A percentile compares a stretch with the other conserved stretches of the same genome.
Conservation (phyloP, 2,113 vertebrate species). For the Menidia beryllina region DNA sequence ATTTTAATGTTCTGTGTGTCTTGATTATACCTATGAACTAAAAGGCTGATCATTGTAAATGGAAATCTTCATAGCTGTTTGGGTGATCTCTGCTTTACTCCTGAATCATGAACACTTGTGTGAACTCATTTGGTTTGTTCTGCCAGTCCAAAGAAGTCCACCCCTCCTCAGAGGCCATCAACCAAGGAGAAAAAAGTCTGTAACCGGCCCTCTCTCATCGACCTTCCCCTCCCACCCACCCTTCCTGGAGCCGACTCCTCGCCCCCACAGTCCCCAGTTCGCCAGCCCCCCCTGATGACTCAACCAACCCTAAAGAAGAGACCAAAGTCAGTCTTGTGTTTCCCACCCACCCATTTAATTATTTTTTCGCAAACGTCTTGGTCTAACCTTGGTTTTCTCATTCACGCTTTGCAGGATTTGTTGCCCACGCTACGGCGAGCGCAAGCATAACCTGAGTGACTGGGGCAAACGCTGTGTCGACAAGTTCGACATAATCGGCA, state of each 20-base stretch:
- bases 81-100: too few relatives aligned
- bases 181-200: slow-evolving; percentile 93
- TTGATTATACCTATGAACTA: neutral
- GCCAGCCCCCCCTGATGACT: slow-evolving; percentile 87
- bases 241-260: slow-evolving; percentile 90
- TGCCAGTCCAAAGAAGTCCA: slow-evolving; percentile 90
- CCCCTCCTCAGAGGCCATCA: slow-evolving; percentile 85
- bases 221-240: slow-evolving; percentile 94
- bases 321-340: slow-evolving; percentile 92
- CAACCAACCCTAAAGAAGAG: slow-evolving; percentile 93
- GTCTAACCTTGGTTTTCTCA: neutral
- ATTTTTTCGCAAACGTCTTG: neutral
- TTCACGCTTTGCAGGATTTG: slow-evolving; percentile 88
- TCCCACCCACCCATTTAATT: neutral
- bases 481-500: slow-evolving; percentile 98
- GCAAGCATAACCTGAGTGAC: slow-evolving; percentile 94
- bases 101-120: neutral
- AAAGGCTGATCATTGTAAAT: neutral
- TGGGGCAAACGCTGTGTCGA: slow-evolving; percentile 99
- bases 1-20: neutral
- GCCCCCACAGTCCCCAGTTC: slow-evolving; percentile 91
- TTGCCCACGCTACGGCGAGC: slow-evolving; percentile 96
- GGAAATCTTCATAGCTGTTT: too few relatives aligned
- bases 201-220: slow-evolving; percentile 90
- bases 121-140: slow-evolving; percentile 13